Base-by-base conservation (phyloP, 2,113 vertebrate species). In the Chascanopsetta lugubris region DNA sequence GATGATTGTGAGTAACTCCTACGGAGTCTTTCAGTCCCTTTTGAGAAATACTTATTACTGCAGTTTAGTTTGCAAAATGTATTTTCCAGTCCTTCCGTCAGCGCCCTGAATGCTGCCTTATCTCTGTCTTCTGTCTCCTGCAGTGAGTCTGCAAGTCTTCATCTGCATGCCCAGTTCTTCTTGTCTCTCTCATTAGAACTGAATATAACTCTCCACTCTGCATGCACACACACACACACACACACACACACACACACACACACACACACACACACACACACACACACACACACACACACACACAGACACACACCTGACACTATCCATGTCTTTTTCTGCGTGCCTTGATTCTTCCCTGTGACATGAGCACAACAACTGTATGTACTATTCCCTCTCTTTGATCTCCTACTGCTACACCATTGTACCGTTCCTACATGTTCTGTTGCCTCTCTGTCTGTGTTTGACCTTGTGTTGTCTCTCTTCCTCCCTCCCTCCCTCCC, bases 401-500 rank as follows among this genome's bases (percentile, higher is more conserved):
- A 61, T 64, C 55, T 69, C 17, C 15, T 38, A 57, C 25, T 29
- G 30, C 21, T 48, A 9, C 58, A 67, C 32, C n/a, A 64, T 42
- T 75, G 61, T 71, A 66, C 50, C 77, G 36, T 72, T 79, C 34
- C 40, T 71, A 61, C 15, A 29, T 71, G 56, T 76, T 79, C 79
- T 83, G 48, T 53, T 69, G 8, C 43, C 54, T 75, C 11, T 76
- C 51, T 57, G 64, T 76, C 40, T 72, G 46, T 64, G 51, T 79
- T 69, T 87, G 82, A 86, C 77, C 68, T 80, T 76, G 56, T 84
- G 27, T 65, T 22, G 11, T 79, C 55, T 85, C 64, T 80, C 63
- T 60, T 46, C 21, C 36, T 30, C 38, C 54, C 46, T 73, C 42
- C 56, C 60, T 21, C 46, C 71, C 42, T 60, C 60, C 18, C 50